phyloP scores from a whole-genome alignment of 2,888 invertebrate genomes.

The Chouioia cunea region DNA sequence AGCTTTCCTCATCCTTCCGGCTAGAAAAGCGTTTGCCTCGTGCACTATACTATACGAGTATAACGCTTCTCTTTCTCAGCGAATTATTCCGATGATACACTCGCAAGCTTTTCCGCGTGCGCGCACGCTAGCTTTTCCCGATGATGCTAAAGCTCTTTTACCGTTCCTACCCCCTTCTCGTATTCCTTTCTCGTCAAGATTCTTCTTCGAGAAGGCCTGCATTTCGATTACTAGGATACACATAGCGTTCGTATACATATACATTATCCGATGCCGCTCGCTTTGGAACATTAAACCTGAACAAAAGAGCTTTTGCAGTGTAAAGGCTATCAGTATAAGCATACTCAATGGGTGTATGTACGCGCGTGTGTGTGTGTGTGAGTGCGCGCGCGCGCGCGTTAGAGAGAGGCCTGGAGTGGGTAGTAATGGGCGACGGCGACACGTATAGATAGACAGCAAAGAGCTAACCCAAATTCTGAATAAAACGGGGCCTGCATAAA shows the following conservation, averaged over 20 bases:
- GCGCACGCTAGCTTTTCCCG: no score
- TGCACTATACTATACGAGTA: no score
- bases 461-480: constrained; percentile 67
- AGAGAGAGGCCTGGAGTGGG: neutral
- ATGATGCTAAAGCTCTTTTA: no score
- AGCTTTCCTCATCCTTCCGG: constrained; percentile 42
- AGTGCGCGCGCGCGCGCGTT: neutral
- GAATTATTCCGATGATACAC: constrained; percentile 48
- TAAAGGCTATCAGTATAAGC: neutral
- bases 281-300: no score
- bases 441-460: constrained; percentile 34
- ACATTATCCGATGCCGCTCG: no score
- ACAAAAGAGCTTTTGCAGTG: constrained; percentile 10
- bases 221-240: no score
- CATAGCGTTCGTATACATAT: no score
- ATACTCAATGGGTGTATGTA: constrained; percentile 6
- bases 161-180: no score
- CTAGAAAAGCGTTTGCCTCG: constrained; percentile 50
- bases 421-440: neutral
- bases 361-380: constrained; percentile 5
- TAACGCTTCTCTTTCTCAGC: constrained; percentile 51
- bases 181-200: no score
- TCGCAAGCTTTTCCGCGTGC: constrained; percentile 43
- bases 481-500: constrained; percentile 66
- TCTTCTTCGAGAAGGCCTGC: no score